Evolutionary conservation across 1,140 invertebrate genomes (phyloP).

Genomic region (Oryzaephilus surinamensis): DNA sequence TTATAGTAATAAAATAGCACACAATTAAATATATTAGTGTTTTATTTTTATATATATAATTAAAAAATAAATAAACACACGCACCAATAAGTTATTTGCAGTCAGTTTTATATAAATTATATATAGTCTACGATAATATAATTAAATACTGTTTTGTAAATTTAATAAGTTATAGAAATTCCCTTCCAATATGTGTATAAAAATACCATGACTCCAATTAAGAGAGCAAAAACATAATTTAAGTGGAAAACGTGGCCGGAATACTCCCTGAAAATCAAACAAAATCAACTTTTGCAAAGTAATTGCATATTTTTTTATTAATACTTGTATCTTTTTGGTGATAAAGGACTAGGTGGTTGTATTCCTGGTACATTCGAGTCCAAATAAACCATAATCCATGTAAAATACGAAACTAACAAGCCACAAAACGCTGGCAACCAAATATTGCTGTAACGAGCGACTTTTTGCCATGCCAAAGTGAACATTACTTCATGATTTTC

Average conservation of each 20-base stretch:
- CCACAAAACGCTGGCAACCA: conserved; percentile 33
- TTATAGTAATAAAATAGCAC: too few species aligned
- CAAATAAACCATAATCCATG: conserved; percentile 39
- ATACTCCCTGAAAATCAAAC: conserved; percentile 22
- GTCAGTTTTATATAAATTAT: too few species aligned
- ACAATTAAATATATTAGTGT: too few species aligned
- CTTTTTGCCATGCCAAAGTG: conserved; percentile 21
- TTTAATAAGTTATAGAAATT: too few species aligned
- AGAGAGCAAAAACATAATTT: conserved; percentile 32
- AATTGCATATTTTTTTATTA: not conserved
- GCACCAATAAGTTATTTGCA: too few species aligned
- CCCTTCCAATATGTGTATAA: conserved; percentile 27
- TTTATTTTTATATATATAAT: too few species aligned
- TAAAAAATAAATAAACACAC: too few species aligned
- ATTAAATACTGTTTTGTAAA: too few species aligned
- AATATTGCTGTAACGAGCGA: conserved; percentile 21
- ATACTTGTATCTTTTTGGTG: conserved; percentile 33
- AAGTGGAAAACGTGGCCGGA: conserved; percentile 34
- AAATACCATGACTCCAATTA: conserved; percentile 27
- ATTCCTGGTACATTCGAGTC: conserved; percentile 40
- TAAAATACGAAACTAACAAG: conserved; percentile 32
- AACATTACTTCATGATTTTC: conserved; percentile 27
- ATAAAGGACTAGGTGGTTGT: conserved; percentile 39
- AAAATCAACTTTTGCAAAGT: not conserved
- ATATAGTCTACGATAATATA: too few species aligned